phyloP scores from a whole-genome alignment of 2,113 vertebrate species.

The Neomonachus schauinslandi region DNA sequence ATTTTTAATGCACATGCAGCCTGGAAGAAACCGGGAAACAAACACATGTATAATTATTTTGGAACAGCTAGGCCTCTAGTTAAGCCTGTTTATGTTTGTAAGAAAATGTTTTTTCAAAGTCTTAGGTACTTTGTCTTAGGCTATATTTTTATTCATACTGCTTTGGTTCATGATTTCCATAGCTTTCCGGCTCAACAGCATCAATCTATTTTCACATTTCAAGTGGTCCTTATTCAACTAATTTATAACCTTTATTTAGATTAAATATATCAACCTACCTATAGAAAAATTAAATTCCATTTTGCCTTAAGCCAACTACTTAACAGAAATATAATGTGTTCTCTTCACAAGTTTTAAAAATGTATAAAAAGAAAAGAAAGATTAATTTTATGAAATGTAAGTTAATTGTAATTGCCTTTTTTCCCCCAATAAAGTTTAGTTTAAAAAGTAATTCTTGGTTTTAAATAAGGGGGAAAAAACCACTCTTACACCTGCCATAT shows the following conservation, averaged over 20 bases:
- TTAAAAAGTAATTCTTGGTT: conserved; percentile 5
- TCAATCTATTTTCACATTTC: background rate
- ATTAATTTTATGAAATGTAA: conserved; percentile 41
- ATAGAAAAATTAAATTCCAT: conserved; percentile 37
- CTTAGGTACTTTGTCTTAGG: background rate
- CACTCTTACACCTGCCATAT: background rate
- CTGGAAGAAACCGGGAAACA: background rate
- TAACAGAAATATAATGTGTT: conserved; percentile 15
- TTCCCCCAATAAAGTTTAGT: background rate
- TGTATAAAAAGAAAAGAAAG: background rate
- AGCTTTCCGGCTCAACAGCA: background rate
- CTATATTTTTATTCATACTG: conserved; percentile 1
- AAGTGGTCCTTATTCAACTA: background rate
- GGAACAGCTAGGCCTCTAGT: background rate
- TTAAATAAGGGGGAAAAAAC: background rate
- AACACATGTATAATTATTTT: background rate
- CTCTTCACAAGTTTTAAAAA: background rate
- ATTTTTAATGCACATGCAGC: background rate
- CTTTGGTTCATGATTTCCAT: conserved; percentile 12
- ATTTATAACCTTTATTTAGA: background rate
- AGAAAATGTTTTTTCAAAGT: background rate
- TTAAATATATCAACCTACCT: background rate
- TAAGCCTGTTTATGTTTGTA: background rate
- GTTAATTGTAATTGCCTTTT: background rate
- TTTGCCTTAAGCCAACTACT: conserved; percentile 2